phyloP scores from a whole-genome alignment of 1,140 invertebrate species.

The Bombus superbus region DNA sequence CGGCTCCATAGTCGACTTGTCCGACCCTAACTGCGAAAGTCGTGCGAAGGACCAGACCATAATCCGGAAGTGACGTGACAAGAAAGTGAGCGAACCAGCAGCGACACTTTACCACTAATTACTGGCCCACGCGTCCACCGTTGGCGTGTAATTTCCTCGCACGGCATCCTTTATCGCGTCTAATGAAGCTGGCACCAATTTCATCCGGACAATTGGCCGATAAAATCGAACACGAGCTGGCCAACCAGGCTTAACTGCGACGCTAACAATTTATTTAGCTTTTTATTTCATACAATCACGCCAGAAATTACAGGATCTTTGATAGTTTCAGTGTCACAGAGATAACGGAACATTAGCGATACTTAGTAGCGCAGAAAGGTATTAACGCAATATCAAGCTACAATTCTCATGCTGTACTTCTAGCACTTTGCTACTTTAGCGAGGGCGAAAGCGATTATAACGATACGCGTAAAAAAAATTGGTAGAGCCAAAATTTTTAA shows the following conservation, averaged over 20 bases:
- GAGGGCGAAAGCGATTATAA: too few relatives aligned
- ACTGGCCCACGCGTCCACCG: conserved; percentile 39
- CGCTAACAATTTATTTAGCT: background rate
- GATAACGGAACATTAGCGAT: too few relatives aligned
- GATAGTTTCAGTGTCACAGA: too few relatives aligned
- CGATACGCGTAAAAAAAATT: too few relatives aligned
- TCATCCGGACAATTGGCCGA: conserved; percentile 38
- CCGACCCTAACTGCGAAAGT: conserved; percentile 38
- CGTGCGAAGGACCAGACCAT: conserved; percentile 42
- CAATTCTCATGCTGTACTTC: too few relatives aligned
- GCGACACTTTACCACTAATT: conserved; percentile 62
- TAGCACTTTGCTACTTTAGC: too few relatives aligned
- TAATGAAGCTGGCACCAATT: conserved; percentile 46
- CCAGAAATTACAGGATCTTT: too few relatives aligned
- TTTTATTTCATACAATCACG: background rate
- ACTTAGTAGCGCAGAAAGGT: too few relatives aligned
- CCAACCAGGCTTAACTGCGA: conserved; percentile 7
- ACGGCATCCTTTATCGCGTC: conserved; percentile 53
- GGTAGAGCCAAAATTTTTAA: too few relatives aligned
- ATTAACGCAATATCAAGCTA: too few relatives aligned
- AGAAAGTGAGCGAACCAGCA: conserved; percentile 53
- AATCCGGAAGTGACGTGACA: conserved; percentile 67
- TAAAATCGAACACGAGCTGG: conserved; percentile 34
- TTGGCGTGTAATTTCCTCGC: conserved; percentile 49
- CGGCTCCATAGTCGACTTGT: background rate